Percentiles rank a stretch among this genome's conserved stretches.
phyloP scores from a whole-genome alignment of 2,888 invertebrate species.

The Gisinianus flammeolus region DNA sequence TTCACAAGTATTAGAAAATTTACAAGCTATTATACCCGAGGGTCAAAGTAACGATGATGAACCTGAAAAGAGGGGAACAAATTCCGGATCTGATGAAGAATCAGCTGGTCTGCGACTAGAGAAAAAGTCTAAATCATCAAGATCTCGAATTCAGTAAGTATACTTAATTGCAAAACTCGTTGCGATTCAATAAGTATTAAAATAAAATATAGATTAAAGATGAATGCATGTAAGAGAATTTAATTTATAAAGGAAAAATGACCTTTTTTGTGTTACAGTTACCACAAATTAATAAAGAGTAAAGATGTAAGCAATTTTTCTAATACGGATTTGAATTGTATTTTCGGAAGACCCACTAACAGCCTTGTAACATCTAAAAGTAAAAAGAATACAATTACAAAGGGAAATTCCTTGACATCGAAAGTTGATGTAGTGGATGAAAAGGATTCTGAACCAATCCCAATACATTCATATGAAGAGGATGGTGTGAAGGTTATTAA shows the following conservation, averaged over 20 bases:
- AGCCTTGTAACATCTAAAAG: not conserved
- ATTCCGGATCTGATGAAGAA: not conserved
- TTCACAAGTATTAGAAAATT: slow-evolving; percentile 41
- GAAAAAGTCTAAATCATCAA: slow-evolving; percentile 50
- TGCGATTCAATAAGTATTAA: not conserved
- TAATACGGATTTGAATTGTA: slow-evolving; percentile 48
- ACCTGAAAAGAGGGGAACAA: not conserved
- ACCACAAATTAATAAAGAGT: slow-evolving; percentile 54
- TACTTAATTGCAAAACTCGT: not conserved
- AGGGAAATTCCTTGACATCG: not conserved
- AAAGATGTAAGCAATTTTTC: slow-evolving; percentile 55
- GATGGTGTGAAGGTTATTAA: slow-evolving; percentile 39
- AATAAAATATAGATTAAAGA: too few relatives aligned
- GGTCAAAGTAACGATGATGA: not conserved
- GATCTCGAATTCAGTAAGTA: slow-evolving; percentile 55
- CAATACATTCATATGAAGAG: not conserved
- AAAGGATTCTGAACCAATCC: not conserved
- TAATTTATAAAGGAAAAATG: too few relatives aligned
- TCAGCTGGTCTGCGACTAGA: slow-evolving; percentile 40
- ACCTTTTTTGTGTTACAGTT: slow-evolving; percentile 41
- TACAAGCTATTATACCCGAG: slow-evolving; percentile 2
- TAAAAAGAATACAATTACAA: not conserved
- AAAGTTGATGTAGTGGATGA: not conserved
- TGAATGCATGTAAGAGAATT: not conserved
- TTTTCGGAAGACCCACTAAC: slow-evolving; percentile 35